Evolutionary conservation across 2,888 invertebrate species (phyloP).

Genomic region (Drosophila quinaria): DNA sequence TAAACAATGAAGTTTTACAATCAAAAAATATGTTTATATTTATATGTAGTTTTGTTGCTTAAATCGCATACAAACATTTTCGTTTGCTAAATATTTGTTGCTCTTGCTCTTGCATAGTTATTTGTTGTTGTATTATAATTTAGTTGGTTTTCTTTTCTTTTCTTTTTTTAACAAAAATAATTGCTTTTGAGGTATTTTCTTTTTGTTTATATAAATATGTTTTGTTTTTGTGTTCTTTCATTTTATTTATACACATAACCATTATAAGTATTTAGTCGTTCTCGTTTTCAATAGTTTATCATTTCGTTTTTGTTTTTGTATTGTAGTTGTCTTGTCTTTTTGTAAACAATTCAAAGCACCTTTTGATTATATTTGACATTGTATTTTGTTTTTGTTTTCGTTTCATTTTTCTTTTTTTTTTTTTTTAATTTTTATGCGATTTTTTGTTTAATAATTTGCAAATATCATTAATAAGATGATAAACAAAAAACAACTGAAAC

Average conservation of each 20-base stretch:
- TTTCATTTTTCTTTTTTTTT: slow-evolving; percentile 38
- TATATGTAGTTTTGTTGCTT: slow-evolving; percentile 24
- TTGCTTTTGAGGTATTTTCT: slow-evolving; percentile 83
- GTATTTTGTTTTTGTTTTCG: slow-evolving; percentile 54
- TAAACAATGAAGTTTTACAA: slow-evolving; percentile 39
- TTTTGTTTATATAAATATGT: slow-evolving; percentile 78
- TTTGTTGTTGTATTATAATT: slow-evolving; percentile 57
- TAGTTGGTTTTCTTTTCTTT: slow-evolving; percentile 60
- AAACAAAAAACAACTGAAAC: slow-evolving; percentile 54
- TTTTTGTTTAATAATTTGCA: slow-evolving; percentile 42
- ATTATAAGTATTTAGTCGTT: slow-evolving; percentile 75
- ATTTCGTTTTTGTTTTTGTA: slow-evolving; percentile 53
- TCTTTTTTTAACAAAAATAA: slow-evolving; percentile 81
- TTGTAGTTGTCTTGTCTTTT: slow-evolving; percentile 74
- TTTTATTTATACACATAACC: slow-evolving; percentile 64
- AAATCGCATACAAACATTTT: slow-evolving; percentile 40
- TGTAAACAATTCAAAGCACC: slow-evolving; percentile 83
- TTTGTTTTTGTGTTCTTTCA: slow-evolving; percentile 41
- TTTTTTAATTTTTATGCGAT: slow-evolving; percentile 30
- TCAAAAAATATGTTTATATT: slow-evolving; percentile 42
- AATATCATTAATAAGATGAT: slow-evolving; percentile 40
- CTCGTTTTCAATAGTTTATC: slow-evolving; percentile 67
- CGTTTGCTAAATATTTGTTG: slow-evolving; percentile 43
- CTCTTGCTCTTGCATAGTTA: slow-evolving; percentile 35
- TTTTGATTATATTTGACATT: slow-evolving; percentile 83